Percentiles rank a stretch among this genome's conserved stretches.
Evolutionary conservation across 2,113 vertebrate genomes (phyloP).

Genomic region (Penelope pileata): DNA sequence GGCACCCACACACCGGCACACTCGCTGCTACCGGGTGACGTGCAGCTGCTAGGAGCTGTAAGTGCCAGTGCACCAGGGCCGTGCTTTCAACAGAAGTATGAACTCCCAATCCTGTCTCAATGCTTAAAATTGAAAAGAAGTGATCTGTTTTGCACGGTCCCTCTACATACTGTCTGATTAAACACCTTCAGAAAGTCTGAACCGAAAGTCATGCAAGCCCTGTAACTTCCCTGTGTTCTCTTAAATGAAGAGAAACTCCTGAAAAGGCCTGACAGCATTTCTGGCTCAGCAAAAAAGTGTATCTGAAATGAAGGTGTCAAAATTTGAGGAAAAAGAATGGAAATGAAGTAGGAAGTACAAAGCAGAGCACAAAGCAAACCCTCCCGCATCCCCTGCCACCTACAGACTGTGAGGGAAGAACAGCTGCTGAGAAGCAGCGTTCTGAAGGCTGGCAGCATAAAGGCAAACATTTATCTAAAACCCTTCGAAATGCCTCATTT

Average conservation of each 20-base stretch:
- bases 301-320: neutral
- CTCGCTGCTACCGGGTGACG: accelerated
- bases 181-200: neutral
- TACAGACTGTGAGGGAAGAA: neutral
- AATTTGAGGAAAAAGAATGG: neutral
- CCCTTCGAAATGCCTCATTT: neutral
- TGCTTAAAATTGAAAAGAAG: neutral
- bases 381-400: neutral
- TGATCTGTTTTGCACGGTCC: neutral
- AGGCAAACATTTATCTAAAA: neutral
- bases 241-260: neutral
- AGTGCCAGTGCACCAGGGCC: neutral
- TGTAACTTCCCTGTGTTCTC: neutral
- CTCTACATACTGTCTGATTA: neutral
- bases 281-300: neutral
- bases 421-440: neutral
- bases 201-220: neutral
- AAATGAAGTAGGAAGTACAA: neutral
- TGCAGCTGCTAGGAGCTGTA: neutral
- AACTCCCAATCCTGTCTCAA: neutral
- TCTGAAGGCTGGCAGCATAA: neutral
- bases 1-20: neutral
- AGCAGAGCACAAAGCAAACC: neutral
- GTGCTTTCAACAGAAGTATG: neutral
- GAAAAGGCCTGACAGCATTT: neutral